Percentiles rank a stretch among this genome's conserved stretches.
Conservation (phyloP, 2,113 vertebrate genomes). For the Lampris incognitus region DNA sequence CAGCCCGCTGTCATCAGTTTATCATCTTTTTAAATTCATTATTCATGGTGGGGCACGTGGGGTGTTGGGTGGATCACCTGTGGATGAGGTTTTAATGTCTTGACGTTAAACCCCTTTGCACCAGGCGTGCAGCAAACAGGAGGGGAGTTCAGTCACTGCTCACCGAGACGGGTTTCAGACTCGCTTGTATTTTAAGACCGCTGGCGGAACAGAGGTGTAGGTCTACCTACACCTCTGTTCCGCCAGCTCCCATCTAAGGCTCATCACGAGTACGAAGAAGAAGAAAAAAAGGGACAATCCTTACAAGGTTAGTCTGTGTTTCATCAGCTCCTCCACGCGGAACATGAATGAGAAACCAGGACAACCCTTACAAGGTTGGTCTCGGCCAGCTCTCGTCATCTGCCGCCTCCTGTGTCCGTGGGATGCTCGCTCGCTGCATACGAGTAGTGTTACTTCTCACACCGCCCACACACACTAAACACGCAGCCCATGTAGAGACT, state of each 20-base stretch:
- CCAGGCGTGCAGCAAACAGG: not conserved
- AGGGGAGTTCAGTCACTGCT: not conserved
- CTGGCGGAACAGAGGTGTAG: not conserved
- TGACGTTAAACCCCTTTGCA: no score
- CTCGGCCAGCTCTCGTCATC: slow-evolving; percentile 14
- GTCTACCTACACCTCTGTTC: slow-evolving; percentile 31
- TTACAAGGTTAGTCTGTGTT: no score
- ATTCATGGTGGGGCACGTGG: no score
- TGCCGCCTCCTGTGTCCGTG: slow-evolving; percentile 47
- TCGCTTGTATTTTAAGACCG: slow-evolving; percentile 26
- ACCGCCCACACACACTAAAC: slow-evolving; percentile 18
- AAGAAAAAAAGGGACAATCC: no score
- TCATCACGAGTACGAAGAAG: no score
- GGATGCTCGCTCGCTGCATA: slow-evolving; percentile 33
- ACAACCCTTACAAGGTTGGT: slow-evolving; percentile 10
- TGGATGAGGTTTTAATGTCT: no score
- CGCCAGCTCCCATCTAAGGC: not conserved
- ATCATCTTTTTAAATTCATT: no score
- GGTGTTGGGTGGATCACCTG: no score
- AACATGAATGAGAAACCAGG: slow-evolving; percentile 64
- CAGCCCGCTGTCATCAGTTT: no score
- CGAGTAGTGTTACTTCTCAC: slow-evolving; percentile 54
- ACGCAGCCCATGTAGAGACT: not conserved
- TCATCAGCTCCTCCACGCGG: not conserved
- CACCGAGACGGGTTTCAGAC: not conserved